A percentile compares a stretch with the other conserved stretches of the same genome.
These are phyloP conservation scores for Dendrolimus punctatus DNA, from an alignment of 1,140 invertebrate species.

Conservation along the genomic window DNA sequence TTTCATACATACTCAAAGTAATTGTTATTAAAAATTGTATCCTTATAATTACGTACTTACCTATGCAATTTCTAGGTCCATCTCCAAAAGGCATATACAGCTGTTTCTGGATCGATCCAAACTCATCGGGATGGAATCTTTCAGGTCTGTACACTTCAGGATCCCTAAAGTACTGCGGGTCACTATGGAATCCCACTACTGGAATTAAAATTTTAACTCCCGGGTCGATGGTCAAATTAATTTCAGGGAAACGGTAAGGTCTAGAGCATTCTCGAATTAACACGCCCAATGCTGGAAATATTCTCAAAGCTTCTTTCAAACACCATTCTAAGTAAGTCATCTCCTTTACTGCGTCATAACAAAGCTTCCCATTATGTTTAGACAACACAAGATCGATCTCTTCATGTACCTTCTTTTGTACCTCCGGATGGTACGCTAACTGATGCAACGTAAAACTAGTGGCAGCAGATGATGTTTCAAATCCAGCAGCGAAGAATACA, in stretches of 20 bases:
- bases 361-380: slow-evolving; percentile 36
- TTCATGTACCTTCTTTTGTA: slow-evolving; percentile 70
- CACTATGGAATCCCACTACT: slow-evolving; percentile 68
- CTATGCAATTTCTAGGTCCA: slow-evolving; percentile 41
- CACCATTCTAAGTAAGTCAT: slow-evolving; percentile 55
- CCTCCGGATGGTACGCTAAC: slow-evolving; percentile 72
- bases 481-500: slow-evolving; percentile 71
- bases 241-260: slow-evolving; percentile 55
- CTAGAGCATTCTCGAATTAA: slow-evolving; percentile 46
- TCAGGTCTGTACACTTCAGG: slow-evolving; percentile 73
- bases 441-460: slow-evolving; percentile 68
- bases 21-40: too few relatives aligned
- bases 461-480: slow-evolving; percentile 74
- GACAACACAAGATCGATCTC: slow-evolving; percentile 68
- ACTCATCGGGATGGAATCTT: slow-evolving; percentile 61
- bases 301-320: slow-evolving; percentile 64
- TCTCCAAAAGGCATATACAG: slow-evolving; percentile 42
- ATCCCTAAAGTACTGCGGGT: slow-evolving; percentile 69
- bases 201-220: slow-evolving; percentile 46
- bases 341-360: slow-evolving; percentile 54
- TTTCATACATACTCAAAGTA: too few relatives aligned
- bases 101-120: slow-evolving; percentile 41
- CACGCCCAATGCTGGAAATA: slow-evolving; percentile 54
- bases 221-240: slow-evolving; percentile 45
- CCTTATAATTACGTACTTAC: slow-evolving; percentile 18